Percentiles rank a stretch among this genome's conserved stretches.
These are phyloP conservation scores for Thysanoteuthis rhombus DNA, from an alignment of 2,888 invertebrate species.

Conservation along the genomic window DNA sequence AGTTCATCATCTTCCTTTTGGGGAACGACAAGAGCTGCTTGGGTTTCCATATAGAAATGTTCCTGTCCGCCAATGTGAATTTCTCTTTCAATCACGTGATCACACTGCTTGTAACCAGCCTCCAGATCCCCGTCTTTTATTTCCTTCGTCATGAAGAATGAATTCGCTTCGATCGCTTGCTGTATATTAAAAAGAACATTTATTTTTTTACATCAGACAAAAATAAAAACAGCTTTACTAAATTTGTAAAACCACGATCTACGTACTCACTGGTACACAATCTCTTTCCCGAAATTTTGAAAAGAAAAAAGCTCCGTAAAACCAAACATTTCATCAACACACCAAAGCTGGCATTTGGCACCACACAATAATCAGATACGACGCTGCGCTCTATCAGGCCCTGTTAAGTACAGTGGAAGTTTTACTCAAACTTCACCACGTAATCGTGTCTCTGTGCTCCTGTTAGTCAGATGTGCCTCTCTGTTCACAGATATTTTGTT, in stretches of 20 bases:
- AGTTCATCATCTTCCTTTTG: slow-evolving; percentile 83
- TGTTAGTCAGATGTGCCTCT: no score
- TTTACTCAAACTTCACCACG: no score
- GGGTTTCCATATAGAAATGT: slow-evolving; percentile 95
- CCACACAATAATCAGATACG: no score
- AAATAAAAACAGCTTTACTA: not conserved
- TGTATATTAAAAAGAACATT: slow-evolving; percentile 32
- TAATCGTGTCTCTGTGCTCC: no score
- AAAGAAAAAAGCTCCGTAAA: no score
- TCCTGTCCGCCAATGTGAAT: slow-evolving; percentile 89
- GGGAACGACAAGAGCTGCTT: slow-evolving; percentile 69
- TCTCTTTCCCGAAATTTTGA: no score
- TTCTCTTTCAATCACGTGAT: slow-evolving; percentile 82
- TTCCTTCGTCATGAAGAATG: slow-evolving; percentile 35
- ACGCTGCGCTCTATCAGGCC: no score
- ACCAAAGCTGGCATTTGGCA: no score
- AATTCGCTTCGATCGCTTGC: slow-evolving; percentile 49
- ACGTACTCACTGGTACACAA: no score
- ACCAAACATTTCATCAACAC: no score
- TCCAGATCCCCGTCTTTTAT: slow-evolving; percentile 74
- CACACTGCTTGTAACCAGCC: slow-evolving; percentile 75
- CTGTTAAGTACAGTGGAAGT: no score
- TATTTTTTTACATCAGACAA: not conserved
- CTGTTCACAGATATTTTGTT: no score
- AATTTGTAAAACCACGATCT: not conserved